Conservation (phyloP, 2,888 invertebrate genomes). For the Boloria euphrosyne region DNA sequence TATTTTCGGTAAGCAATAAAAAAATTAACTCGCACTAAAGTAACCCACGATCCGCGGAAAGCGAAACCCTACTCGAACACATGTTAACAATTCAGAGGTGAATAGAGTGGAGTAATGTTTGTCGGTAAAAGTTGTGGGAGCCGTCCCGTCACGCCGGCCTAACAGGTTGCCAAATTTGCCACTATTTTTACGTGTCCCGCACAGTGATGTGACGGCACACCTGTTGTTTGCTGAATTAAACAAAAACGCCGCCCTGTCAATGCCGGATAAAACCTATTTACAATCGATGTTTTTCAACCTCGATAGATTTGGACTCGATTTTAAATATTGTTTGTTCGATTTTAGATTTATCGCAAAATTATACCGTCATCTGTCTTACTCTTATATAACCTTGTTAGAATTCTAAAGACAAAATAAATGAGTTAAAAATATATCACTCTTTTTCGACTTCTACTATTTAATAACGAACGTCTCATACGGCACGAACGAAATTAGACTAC, state of each 20-base stretch:
- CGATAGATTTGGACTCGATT: slow-evolving; percentile 10
- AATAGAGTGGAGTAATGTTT: slow-evolving; percentile 50
- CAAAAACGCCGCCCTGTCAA: slow-evolving; percentile 38
- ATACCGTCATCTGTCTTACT: background rate
- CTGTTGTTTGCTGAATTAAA: slow-evolving; percentile 63
- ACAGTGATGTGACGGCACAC: slow-evolving; percentile 72
- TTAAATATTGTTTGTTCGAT: slow-evolving; percentile 4
- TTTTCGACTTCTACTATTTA: too few species aligned
- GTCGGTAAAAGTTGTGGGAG: slow-evolving; percentile 58
- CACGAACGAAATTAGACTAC: too few species aligned
- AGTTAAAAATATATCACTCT: too few species aligned
- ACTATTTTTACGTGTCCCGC: slow-evolving; percentile 77
- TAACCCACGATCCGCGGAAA: slow-evolving; percentile 27
- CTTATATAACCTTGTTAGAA: background rate
- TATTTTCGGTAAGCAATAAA: background rate
- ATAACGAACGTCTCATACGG: too few species aligned
- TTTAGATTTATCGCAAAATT: background rate
- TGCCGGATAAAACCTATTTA: slow-evolving; percentile 39
- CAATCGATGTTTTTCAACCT: slow-evolving; percentile 34
- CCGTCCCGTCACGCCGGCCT: slow-evolving; percentile 49
- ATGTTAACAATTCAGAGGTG: slow-evolving; percentile 54
- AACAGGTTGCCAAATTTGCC: slow-evolving; percentile 79
- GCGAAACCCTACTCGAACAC: slow-evolving; percentile 46
- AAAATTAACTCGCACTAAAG: slow-evolving; percentile 1
- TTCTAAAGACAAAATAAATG: too few species aligned